Conservation (phyloP, 2,888 invertebrate species). For the Caenorhabditis panamensis region DNA sequence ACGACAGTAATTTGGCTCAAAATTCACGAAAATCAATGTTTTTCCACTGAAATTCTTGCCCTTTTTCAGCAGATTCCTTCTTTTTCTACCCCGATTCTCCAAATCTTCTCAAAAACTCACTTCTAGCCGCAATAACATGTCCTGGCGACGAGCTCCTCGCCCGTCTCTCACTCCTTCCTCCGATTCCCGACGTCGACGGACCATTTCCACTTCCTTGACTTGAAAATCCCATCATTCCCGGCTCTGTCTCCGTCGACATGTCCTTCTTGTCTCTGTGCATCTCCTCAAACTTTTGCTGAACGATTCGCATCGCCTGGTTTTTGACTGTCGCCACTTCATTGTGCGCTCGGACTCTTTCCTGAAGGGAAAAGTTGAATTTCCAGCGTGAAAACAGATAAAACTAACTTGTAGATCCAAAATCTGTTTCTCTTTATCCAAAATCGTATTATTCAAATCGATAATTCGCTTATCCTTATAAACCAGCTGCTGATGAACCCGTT, state of each 20-base stretch:
- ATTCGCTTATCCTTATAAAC: conserved; percentile 84
- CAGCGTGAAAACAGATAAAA: neutral
- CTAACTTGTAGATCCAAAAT: conserved; percentile 87
- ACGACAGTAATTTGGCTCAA: no score
- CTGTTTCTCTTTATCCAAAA: conserved; percentile 88
- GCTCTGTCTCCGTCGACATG: conserved; percentile 69
- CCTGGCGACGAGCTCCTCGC: conserved; percentile 66
- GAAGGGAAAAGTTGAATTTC: no score
- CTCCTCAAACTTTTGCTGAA: conserved; percentile 73
- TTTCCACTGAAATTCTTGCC: neutral
- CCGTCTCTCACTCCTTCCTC: conserved; percentile 27
- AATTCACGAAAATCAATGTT: no score
- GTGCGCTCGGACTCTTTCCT: conserved; percentile 77
- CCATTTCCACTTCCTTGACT: neutral
- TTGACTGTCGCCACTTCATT: conserved; percentile 79
- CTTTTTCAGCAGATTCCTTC: neutral
- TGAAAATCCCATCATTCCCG: conserved; percentile 17
- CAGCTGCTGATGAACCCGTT: conserved; percentile 71
- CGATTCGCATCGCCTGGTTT: conserved; percentile 76
- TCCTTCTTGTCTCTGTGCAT: conserved; percentile 62
- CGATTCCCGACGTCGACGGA: conserved; percentile 27
- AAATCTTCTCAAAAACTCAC: no score
- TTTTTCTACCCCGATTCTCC: no score
- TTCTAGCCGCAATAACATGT: conserved; percentile 63
- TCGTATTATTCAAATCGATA: conserved; percentile 86